Base-by-base conservation (phyloP, 1,140 invertebrate species). In the Anagrus nilaparvatae region DNA sequence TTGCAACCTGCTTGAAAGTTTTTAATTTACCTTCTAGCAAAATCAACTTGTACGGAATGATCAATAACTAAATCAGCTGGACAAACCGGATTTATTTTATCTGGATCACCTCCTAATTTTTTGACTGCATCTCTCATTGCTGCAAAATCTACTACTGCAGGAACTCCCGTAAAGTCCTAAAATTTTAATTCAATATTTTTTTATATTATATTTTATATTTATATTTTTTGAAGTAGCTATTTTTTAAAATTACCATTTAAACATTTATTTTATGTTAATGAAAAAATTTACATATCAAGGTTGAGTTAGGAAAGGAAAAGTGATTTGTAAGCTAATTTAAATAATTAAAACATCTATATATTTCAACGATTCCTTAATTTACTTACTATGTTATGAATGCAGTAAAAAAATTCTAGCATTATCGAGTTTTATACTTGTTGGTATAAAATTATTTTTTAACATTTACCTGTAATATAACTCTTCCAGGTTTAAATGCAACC, bases 21-120 rank as follows among this genome's bases (percentile, higher is more conserved):
- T 17, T 13, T 29, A 51, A 19, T 74, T 74, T 71, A 94, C 89
- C 78, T 81, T 66, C 90, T 74, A 6, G 78, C 79, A 59, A 91
- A 93, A 70, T 99, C 95, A 17, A 95, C 95, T 72, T 97, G 93
- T 32, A 99, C 84, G 0, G 93, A 97, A 67, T 99, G 95, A 73
- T 99, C 96, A 49, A 99, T 97, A 25, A 98, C 93, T 40, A 99
- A 72, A 71, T 98, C 96, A 3, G 92, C 89, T 5, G 95, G 95
- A 62, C 94, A 98, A 31, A 94, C 80, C 3, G 96, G 96, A 70
- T 99, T 98, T 48, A 99, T 97, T 66, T 85, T 87, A 46, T 92
- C 73, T 3, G 93, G 87, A 72, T 97, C 73, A 2, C 89, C 90
- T 2, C 83, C 84, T 8, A 98, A 69, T 24, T 74, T 69, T 55